Evolutionary conservation across 2,888 invertebrate species (phyloP).

Genomic region (Ephialtes manifestator): DNA sequence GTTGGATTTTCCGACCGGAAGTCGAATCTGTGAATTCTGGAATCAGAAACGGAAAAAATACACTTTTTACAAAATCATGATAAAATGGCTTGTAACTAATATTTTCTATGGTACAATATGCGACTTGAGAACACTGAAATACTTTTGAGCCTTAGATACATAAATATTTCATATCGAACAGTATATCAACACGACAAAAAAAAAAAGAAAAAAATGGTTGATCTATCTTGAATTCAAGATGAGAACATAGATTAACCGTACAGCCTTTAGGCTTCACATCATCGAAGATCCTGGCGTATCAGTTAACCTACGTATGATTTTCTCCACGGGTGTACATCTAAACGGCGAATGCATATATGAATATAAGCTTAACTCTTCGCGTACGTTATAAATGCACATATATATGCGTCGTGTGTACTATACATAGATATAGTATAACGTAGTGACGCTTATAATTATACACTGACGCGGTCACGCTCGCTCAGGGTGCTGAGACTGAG

Average conservation of each 20-base stretch:
- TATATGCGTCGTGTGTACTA: conserved; percentile 14
- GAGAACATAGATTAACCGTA: conserved; percentile 41
- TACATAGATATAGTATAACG: conserved; percentile 5
- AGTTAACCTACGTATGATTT: conserved; percentile 6
- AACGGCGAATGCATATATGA: conserved; percentile 46
- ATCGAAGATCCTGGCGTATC: conserved; percentile 51
- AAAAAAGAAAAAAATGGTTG: conserved; percentile 8
- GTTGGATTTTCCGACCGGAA: too few relatives aligned
- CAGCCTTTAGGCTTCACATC: conserved; percentile 26
- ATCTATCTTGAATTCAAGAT: conserved; percentile 44
- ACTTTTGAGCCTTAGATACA: too few relatives aligned
- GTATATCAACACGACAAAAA: not conserved
- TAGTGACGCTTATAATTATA: conserved; percentile 74
- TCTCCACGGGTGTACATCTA: conserved; percentile 37
- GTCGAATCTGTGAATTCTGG: too few relatives aligned
- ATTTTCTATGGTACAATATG: too few relatives aligned
- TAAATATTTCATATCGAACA: not conserved
- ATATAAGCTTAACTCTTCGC: conserved; percentile 36
- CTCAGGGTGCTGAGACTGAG: conserved; percentile 61
- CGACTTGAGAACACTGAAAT: too few relatives aligned
- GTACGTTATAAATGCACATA: conserved; percentile 41
- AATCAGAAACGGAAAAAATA: too few relatives aligned
- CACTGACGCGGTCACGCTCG: conserved; percentile 61
- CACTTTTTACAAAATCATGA: too few relatives aligned
- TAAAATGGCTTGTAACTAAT: too few relatives aligned